Evolutionary conservation across 2,113 vertebrate species (phyloP).

Genomic region (Coregonus clupeaformis): DNA sequence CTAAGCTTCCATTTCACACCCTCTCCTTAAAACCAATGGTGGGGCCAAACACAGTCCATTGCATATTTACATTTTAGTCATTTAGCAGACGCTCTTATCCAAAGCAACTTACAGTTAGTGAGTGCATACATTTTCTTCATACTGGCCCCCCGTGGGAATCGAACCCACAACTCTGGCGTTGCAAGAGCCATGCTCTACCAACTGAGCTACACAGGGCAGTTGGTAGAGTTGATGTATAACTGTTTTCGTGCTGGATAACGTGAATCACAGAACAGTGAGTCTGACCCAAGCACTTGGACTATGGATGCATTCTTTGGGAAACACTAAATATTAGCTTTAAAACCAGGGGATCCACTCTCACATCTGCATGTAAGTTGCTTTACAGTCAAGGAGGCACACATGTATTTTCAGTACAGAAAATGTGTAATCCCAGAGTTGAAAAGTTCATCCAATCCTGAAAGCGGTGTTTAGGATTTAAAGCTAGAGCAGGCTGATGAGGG

Average conservation of each 20-base stretch:
- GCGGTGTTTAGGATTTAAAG: slow-evolving; percentile 20
- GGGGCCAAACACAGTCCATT: slow-evolving; percentile 24
- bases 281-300: background rate
- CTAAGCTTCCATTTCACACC: slow-evolving; percentile 21
- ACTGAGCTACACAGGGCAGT: too few species aligned
- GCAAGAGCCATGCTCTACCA: too few species aligned
- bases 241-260: too few species aligned
- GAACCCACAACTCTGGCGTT: too few species aligned
- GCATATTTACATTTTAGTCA: too few species aligned
- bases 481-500: slow-evolving; percentile 24
- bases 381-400: background rate
- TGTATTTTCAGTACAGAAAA: slow-evolving; percentile 22
- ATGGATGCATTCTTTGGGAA: background rate
- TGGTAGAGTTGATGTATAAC: background rate
- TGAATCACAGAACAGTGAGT: too few species aligned
- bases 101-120: too few species aligned
- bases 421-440: slow-evolving; percentile 32
- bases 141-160: too few species aligned
- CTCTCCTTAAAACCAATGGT: slow-evolving; percentile 43
- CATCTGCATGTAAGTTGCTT: background rate
- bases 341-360: background rate
- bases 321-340: background rate
- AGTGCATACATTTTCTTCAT: too few species aligned
- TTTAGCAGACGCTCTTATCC: too few species aligned
- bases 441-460: slow-evolving; percentile 43